These are phyloP conservation scores for Tangara arthus DNA, from an alignment of 2,797 vertebrate genomes.

Conservation along the genomic window DNA sequence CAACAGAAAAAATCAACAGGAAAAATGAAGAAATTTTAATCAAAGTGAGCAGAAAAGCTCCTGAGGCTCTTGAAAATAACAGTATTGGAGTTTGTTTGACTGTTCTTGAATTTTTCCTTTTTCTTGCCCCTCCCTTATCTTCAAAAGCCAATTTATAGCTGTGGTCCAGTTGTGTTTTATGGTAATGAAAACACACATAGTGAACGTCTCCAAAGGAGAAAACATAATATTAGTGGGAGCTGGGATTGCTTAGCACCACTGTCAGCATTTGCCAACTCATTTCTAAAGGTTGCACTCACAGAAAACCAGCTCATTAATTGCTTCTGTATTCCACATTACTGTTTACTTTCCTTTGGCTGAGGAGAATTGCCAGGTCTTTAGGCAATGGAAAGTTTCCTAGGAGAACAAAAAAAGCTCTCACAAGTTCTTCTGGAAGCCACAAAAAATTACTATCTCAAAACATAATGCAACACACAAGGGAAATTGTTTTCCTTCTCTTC, in stretches of 20 bases:
- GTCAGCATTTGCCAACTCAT: neutral
- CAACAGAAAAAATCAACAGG: neutral
- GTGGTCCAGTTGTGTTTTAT: neutral
- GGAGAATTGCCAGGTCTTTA: neutral
- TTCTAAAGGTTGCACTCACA: neutral
- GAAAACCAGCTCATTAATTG: neutral
- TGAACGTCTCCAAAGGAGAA: neutral
- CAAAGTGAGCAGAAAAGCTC: neutral
- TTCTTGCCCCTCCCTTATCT: neutral
- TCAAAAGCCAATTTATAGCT: neutral
- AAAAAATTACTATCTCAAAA: neutral
- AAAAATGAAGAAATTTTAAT: neutral
- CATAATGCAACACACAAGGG: neutral
- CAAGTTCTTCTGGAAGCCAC: neutral
- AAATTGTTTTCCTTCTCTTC: neutral
- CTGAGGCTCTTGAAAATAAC: neutral
- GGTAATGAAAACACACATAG: neutral
- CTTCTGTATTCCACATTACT: neutral
- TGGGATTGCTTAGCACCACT: neutral
- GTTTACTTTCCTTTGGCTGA: neutral
- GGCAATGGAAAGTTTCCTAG: neutral
- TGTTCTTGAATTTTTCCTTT: neutral
- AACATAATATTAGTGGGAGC: neutral
- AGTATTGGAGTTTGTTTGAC: neutral
- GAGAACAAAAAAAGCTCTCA: neutral